Base-by-base conservation (phyloP, 2,797 vertebrate genomes). In the Cyprinodon diabolis region DNA sequence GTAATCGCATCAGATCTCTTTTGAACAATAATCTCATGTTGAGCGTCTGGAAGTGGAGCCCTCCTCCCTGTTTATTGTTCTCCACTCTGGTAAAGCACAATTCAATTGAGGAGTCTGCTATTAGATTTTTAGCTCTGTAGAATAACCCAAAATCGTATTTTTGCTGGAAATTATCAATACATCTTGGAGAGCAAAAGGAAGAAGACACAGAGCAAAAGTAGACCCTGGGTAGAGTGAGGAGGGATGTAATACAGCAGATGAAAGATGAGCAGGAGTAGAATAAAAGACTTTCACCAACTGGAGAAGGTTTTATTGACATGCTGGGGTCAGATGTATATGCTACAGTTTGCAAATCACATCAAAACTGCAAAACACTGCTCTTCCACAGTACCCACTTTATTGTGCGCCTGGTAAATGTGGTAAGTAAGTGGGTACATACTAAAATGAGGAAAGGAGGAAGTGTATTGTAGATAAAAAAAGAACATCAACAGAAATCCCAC, bases 81-180 rank as follows among this genome's bases (percentile, higher is more conserved):
- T 96, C 95, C 94, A 96, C 96, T 98, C 95, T 93, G 91, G 96
- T 96, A 97, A 96, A 93, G 97, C 95, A 93, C 95, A 98, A 99
- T 99, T 94, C 93, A 96, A 97, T 98, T 97, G 95, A 95, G 94
- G 93, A 93, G 94, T 94, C 93, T 82, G 90, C 94, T 97, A 99
- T 98, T 98, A 96, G 96, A 96, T 99, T 97, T 93, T 95, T 96
- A 92, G 95, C 95, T 96, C 96, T 94, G 96, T 96, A 97, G 94
- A 98, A 98, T 98, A 97, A 96, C 97, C 96, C 94, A 95, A 96
- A 97, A 98, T 98, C 89, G 90, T 95, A 98, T 97, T 97, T 97
- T 97, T 98, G 96, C 95, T 96, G 96, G 96, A 96, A 97, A 96
- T 97, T 97, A 98, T 98, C 97, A 97, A 98, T 98, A 98, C 95